Base-by-base conservation (phyloP, 2,888 invertebrate species). In the Agrochola macilenta region DNA sequence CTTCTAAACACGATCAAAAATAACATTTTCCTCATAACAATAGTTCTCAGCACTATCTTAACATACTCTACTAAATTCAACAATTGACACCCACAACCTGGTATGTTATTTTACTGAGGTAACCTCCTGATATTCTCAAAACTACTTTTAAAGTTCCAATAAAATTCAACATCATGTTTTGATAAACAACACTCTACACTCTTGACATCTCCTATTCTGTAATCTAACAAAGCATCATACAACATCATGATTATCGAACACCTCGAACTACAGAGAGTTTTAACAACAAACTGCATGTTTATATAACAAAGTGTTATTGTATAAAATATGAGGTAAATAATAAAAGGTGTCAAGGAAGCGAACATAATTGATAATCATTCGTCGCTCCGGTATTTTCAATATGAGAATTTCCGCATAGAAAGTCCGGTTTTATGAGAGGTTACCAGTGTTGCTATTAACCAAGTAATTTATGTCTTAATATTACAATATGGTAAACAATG, bases 351-450 rank as follows among this genome's bases (percentile, higher is more conserved):
- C 87, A 85, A 84, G 87, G 86, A 89, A 88, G 84, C 58, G 14
- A 52, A 26, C 26, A 77, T 89, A 85, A 89, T 89, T 88, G 89
- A 89, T 89, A 85, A 78, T 68, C 74, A 76, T 72, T 78, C 39
- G 58, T 74, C 77, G 75, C 80, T 81, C 78, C 74, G 74, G 72
- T 79, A 82, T 88, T 84, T 87, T 85, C 84, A 83, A 89, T 89
- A 87, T 54, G 73, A 77, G 78, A 82, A 69, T 82, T 82, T 92
- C 92, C 90, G 86, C 66, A 72, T 90, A 91, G 92, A 92, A 90
- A 92, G 89, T 83, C 72, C 81, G 78, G 79, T 86, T 89, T 86
- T 89, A 87, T 87, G 80, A 85, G 75, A 71, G 68, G 54, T 74
- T 73, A 73, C 66, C 70, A 78, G 71, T 74, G 61, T 82, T 65